Percentiles rank a stretch among this genome's conserved stretches.
Evolutionary conservation across 2,797 vertebrate genomes (phyloP).

Genomic region (Enteromius mattozi): DNA sequence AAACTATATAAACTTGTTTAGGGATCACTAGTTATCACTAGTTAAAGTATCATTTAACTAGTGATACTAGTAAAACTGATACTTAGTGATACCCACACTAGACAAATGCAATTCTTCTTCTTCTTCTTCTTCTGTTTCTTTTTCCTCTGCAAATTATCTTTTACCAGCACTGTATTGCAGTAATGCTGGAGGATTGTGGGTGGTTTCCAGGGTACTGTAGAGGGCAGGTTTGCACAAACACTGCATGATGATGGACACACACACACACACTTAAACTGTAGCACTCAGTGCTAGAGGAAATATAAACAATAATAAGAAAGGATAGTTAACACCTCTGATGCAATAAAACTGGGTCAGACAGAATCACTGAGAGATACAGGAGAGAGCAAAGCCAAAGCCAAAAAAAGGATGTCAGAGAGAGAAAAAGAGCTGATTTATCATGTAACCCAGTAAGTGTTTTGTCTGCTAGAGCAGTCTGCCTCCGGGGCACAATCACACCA

Average conservation of each 20-base stretch:
- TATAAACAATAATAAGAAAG: conserved; percentile 3
- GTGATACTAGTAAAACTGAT: not conserved
- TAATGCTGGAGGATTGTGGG: not conserved
- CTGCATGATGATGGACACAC: not conserved
- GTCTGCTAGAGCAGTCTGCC: conserved; percentile 29
- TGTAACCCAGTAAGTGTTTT: conserved; percentile 27
- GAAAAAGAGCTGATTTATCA: not conserved
- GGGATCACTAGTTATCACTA: not conserved
- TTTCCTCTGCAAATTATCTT: not conserved
- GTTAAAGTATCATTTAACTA: no score
- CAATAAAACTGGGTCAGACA: not conserved
- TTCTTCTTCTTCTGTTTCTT: not conserved
- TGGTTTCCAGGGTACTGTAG: conserved; percentile 6
- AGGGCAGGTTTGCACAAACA: not conserved
- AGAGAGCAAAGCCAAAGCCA: not conserved
- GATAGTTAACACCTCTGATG: not conserved
- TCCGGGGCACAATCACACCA: conserved; percentile 14
- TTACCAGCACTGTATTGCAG: not conserved
- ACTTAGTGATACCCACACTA: not conserved
- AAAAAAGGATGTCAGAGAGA: conserved; percentile 50
- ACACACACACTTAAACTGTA: not conserved
- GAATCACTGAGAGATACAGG: not conserved
- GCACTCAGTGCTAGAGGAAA: not conserved
- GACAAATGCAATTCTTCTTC: not conserved
- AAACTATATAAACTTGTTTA: not conserved